Evolutionary conservation across 2,888 invertebrate species (phyloP).

Genomic region (Chalcosyrphus nemorum): DNA sequence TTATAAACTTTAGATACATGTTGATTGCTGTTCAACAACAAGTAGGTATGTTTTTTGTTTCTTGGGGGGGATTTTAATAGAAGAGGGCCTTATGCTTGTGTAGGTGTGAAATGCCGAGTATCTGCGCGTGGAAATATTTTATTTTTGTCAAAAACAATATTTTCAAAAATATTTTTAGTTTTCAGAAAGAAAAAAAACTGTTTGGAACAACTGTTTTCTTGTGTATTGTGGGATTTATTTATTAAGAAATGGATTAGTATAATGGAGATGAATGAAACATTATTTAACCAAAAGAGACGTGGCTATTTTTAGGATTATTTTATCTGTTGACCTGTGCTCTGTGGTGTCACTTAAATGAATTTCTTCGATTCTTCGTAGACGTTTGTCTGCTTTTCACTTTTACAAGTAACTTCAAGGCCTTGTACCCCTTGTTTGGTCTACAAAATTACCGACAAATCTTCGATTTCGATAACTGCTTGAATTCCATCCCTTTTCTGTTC

Average conservation of each 20-base stretch:
- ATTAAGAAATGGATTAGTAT: background rate
- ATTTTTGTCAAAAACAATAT: background rate
- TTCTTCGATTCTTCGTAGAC: too few relatives aligned
- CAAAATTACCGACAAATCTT: too few relatives aligned
- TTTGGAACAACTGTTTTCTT: background rate
- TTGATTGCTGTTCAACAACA: background rate
- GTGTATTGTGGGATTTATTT: background rate
- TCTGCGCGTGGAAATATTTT: constrained; percentile 16
- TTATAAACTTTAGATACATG: background rate
- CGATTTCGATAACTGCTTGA: too few relatives aligned
- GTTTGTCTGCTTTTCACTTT: too few relatives aligned
- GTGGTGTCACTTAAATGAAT: background rate
- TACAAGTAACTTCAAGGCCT: too few relatives aligned
- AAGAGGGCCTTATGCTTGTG: background rate
- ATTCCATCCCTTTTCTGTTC: too few relatives aligned
- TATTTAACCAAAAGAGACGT: too few relatives aligned
- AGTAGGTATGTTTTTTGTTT: background rate
- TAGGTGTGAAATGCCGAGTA: constrained; percentile 6
- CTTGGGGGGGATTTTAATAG: background rate
- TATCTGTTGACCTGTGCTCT: background rate
- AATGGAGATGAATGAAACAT: background rate
- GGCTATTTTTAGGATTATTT: background rate
- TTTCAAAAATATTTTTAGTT: background rate
- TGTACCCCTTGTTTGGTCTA: too few relatives aligned
- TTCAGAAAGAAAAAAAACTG: too few relatives aligned